Evolutionary conservation across 2,888 invertebrate species (phyloP).

Genomic region (Chironomus riparius): DNA sequence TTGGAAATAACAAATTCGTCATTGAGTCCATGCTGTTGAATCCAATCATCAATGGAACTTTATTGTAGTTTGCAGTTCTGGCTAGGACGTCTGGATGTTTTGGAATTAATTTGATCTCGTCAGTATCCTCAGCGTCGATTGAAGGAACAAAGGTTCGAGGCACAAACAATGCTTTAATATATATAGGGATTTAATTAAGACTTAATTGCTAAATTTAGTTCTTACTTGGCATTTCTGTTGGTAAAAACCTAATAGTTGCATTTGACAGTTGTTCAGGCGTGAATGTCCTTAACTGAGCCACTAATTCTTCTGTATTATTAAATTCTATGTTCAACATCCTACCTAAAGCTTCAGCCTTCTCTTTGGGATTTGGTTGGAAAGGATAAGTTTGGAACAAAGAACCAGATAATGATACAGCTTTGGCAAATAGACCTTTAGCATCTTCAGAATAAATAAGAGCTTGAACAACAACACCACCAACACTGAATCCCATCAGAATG

Average conservation of each 20-base stretch:
- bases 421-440: not conserved
- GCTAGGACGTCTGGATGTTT: not conserved
- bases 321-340: not conserved
- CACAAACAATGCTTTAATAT: not conserved
- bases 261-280: not conserved
- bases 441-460: not conserved
- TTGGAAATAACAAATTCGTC: not conserved
- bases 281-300: not conserved
- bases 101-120: not conserved
- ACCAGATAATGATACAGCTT: not conserved
- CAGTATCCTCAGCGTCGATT: not conserved
- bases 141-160: not conserved
- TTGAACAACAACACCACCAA: not conserved
- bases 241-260: not conserved
- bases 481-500: not conserved
- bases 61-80: not conserved
- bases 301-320: not conserved
- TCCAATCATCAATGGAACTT: not conserved
- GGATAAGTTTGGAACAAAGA: not conserved
- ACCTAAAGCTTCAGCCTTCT: not conserved
- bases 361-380: not conserved
- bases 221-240: not conserved
- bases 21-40: not conserved
- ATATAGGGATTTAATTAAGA: not conserved
- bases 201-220: not conserved